Conservation (phyloP, 2,113 vertebrate genomes). For the Datnioides undecimradiatus region DNA sequence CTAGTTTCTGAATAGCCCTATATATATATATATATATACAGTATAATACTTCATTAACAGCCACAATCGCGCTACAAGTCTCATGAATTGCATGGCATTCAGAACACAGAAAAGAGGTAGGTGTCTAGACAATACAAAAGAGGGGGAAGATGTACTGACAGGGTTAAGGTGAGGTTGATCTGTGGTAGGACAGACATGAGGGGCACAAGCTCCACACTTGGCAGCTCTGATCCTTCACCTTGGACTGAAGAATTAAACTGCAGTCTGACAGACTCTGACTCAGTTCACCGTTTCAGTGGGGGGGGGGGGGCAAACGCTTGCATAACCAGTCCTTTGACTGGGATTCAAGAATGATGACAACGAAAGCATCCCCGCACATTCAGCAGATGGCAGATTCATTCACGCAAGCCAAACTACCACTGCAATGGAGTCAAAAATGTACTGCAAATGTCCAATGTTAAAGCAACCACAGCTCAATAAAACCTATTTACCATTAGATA, state of each 20-base stretch:
- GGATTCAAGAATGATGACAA: constrained; percentile 38
- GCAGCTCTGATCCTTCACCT: constrained; percentile 36
- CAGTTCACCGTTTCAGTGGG: constrained; percentile 29
- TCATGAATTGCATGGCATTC: not conserved
- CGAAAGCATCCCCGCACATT: constrained; percentile 9
- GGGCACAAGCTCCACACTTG: constrained; percentile 8
- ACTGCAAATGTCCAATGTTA: not conserved
- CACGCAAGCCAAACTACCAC: constrained; percentile 1
- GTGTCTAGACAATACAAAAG: not conserved
- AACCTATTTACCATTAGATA: not conserved
- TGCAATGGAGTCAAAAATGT: not conserved
- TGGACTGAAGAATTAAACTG: constrained; percentile 10
- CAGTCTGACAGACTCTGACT: constrained; percentile 25
- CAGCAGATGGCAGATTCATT: constrained; percentile 43
- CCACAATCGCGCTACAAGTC: not conserved
- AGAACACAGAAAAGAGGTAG: not conserved
- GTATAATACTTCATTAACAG: not conserved
- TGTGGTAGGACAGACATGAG: constrained; percentile 18
- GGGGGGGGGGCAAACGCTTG: not conserved
- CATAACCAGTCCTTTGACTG: constrained; percentile 42
- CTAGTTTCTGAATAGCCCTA: not conserved
- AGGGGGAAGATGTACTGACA: not conserved
- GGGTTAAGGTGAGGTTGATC: constrained; percentile 10
- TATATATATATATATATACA: not conserved
- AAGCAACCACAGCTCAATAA: constrained; percentile 1